Evolutionary conservation across 2,888 invertebrate genomes (phyloP).

Genomic region (Gymnoscelis rufifasciata): DNA sequence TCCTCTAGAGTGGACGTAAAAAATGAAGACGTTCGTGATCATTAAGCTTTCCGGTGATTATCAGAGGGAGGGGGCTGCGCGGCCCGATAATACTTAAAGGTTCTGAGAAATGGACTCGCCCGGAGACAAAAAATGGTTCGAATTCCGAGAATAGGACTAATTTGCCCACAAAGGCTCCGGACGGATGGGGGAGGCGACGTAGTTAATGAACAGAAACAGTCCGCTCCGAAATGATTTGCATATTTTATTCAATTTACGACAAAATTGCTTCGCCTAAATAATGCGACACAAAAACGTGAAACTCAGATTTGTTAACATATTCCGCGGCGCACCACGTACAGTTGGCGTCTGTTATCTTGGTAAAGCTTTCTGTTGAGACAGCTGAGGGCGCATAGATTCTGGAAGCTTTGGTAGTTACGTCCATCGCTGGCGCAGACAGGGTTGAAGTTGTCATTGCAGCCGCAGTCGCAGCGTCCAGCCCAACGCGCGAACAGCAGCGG

Average conservation of each 20-base stretch:
- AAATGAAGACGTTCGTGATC: constrained; percentile 39
- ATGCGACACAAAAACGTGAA: background rate
- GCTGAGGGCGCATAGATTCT: constrained; percentile 33
- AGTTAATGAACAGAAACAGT: constrained; percentile 14
- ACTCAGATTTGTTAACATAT: constrained; percentile 27
- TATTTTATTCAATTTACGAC: constrained; percentile 9
- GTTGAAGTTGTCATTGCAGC: constrained; percentile 21
- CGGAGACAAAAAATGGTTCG: constrained; percentile 29
- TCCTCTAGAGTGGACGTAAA: constrained; percentile 32
- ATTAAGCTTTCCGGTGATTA: constrained; percentile 43
- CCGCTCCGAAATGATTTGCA: constrained; percentile 10
- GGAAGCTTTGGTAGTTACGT: constrained; percentile 34
- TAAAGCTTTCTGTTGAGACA: constrained; percentile 35
- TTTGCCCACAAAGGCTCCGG: constrained; percentile 25
- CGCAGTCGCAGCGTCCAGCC: constrained; percentile 33
- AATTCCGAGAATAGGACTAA: constrained; percentile 31
- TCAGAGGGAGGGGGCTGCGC: constrained; percentile 26
- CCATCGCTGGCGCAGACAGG: constrained; percentile 41
- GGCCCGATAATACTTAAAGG: constrained; percentile 36
- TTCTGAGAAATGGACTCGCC: constrained; percentile 35
- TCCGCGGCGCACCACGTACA: constrained; percentile 28
- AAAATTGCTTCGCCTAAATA: constrained; percentile 7
- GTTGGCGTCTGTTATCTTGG: constrained; percentile 23
- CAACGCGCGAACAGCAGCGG: constrained; percentile 23
- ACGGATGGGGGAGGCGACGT: constrained; percentile 6